These are phyloP conservation scores for Scleropages formosus DNA, from an alignment of 2,797 vertebrate species.

Conservation along the genomic window DNA sequence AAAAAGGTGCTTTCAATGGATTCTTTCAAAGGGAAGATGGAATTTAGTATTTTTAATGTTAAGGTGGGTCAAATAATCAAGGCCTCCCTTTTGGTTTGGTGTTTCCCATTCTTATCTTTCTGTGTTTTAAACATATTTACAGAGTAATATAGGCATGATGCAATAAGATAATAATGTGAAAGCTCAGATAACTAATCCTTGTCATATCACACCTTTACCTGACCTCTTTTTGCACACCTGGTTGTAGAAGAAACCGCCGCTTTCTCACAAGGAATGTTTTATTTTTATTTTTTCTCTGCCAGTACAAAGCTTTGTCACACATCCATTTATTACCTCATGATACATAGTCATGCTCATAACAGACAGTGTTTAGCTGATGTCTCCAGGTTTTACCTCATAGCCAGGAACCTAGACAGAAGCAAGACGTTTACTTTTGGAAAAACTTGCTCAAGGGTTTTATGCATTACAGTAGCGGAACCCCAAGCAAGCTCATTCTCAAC, in stretches of 20 bases:
- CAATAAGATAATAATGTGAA: constrained; percentile 82
- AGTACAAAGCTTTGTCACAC: constrained; percentile 76
- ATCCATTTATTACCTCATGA: constrained; percentile 79
- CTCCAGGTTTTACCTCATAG: constrained; percentile 79
- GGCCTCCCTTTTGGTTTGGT: constrained; percentile 60
- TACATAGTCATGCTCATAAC: constrained; percentile 72
- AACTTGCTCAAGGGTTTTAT: constrained; percentile 50
- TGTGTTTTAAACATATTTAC: constrained; percentile 79
- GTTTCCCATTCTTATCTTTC: constrained; percentile 66
- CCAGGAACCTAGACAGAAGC: constrained; percentile 73
- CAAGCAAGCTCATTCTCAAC: constrained; percentile 61
- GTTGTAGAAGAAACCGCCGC: constrained; percentile 60
- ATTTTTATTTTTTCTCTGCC: constrained; percentile 56
- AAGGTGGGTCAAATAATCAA: constrained; percentile 71
- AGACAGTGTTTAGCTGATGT: constrained; percentile 71
- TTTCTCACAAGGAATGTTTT: constrained; percentile 75
- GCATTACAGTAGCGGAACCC: constrained; percentile 62
- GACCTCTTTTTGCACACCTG: constrained; percentile 80
- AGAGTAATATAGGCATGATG: constrained; percentile 85
- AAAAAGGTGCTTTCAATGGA: constrained; percentile 65
- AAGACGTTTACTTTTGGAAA: constrained; percentile 57
- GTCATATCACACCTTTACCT: constrained; percentile 81
- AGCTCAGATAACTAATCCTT: constrained; percentile 76
- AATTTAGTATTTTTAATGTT: constrained; percentile 64
- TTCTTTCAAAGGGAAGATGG: constrained; percentile 71